Conservation (phyloP, 2,888 invertebrate genomes). For the Caenorhabditis zanzibari region DNA sequence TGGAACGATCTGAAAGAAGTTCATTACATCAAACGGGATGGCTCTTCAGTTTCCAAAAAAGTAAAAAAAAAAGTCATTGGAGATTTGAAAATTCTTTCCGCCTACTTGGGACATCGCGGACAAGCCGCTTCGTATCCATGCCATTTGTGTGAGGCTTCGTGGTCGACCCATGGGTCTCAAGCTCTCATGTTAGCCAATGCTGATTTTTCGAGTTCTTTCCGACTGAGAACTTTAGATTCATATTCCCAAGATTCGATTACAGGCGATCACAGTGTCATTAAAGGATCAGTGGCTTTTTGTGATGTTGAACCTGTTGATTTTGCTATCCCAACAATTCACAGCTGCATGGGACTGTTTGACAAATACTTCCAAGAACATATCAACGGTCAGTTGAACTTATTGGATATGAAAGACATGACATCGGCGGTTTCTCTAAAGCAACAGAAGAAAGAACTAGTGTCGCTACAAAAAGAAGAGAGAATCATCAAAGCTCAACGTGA, state of each 20-base stretch:
- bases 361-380: conserved; percentile 12
- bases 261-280: not conserved
- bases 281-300: not conserved
- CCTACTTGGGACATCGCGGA: not conserved
- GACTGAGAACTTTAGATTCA: not conserved
- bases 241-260: not conserved
- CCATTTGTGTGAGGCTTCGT: not conserved
- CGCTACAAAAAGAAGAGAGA: too few relatives aligned
- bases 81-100: conserved; percentile 1
- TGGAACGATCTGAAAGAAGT: not conserved
- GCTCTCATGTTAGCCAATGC: not conserved
- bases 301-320: conserved; percentile 6
- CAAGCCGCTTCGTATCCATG: not conserved
- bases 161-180: not conserved
- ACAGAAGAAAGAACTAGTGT: too few relatives aligned
- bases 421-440: too few relatives aligned
- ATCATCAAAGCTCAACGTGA: too few relatives aligned
- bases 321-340: not conserved
- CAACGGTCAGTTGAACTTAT: not conserved
- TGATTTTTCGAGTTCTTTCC: not conserved
- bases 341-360: not conserved
- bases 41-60: not conserved
- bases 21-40: not conserved
- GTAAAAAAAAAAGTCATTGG: not conserved
- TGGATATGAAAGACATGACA: conserved; percentile 6